These are phyloP conservation scores for Phrynosoma blainvillii DNA, from an alignment of 2,113 vertebrate genomes.

Conservation along the genomic window DNA sequence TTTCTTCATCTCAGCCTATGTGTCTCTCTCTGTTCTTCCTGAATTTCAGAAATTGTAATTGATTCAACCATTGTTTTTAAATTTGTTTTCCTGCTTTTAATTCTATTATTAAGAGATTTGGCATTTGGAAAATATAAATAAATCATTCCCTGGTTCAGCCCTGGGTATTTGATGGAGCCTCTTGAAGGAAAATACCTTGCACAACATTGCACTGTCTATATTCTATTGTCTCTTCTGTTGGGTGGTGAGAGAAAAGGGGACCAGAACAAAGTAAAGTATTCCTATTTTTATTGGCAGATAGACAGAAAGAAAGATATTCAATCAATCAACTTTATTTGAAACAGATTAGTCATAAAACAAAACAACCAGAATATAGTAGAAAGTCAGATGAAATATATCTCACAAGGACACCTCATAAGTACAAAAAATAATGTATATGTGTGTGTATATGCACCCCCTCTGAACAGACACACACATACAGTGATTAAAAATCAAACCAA, in stretches of 20 bases:
- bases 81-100: neutral
- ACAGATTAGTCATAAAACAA: neutral
- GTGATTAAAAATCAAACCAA: neutral
- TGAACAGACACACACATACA: neutral
- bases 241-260: too few relatives aligned
- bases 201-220: too few relatives aligned
- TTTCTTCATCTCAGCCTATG: neutral
- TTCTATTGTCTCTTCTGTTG: too few relatives aligned
- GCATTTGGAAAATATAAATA: neutral
- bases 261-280: neutral
- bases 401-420: neutral
- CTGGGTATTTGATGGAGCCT: neutral
- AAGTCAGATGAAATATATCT: neutral
- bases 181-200: neutral
- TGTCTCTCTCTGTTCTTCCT: neutral
- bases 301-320: too few relatives aligned
- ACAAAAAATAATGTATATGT: too few relatives aligned
- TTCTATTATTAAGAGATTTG: neutral
- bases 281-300: neutral
- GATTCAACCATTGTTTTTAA: neutral
- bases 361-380: neutral
- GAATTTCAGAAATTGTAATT: slow-evolving; percentile 11
- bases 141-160: neutral
- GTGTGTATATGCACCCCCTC: neutral
- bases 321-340: too few relatives aligned